Conservation (phyloP, 1,140 invertebrate species). For the Sesamia nonagrioides region DNA sequence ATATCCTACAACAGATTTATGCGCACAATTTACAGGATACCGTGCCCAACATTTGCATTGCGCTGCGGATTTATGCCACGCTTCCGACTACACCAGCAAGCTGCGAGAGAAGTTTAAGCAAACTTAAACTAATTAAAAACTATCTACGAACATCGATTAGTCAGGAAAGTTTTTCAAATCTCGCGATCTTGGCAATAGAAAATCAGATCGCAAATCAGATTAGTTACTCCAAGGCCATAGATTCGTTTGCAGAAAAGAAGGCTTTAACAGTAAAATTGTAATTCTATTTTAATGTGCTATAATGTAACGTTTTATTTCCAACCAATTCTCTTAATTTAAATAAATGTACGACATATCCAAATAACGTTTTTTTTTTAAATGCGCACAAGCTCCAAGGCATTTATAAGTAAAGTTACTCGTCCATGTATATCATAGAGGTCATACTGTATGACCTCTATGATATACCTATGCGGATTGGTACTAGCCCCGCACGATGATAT, state of each 20-base stretch:
- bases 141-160: slow-evolving; percentile 54
- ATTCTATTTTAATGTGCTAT: neutral
- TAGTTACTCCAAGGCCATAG: slow-evolving; percentile 29
- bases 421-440: no score
- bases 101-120: slow-evolving; percentile 53
- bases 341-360: neutral
- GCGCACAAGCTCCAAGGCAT: no score
- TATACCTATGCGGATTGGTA: no score
- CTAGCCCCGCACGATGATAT: no score
- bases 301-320: neutral
- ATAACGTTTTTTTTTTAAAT: no score
- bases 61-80: slow-evolving; percentile 54
- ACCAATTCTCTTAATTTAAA: neutral
- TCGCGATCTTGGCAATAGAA: slow-evolving; percentile 56
- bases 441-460: no score
- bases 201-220: slow-evolving; percentile 53
- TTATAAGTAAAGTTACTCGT: no score
- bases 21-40: slow-evolving; percentile 39
- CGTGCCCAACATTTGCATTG: slow-evolving; percentile 59
- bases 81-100: slow-evolving; percentile 57
- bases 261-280: slow-evolving; percentile 57
- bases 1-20: slow-evolving; percentile 57
- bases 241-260: no score
- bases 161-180: slow-evolving; percentile 52
- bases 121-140: slow-evolving; percentile 52